A percentile compares a stretch with the other conserved stretches of the same genome.
These are phyloP conservation scores for Tenthredo amoena DNA, from an alignment of 2,888 invertebrate genomes.

Conservation along the genomic window DNA sequence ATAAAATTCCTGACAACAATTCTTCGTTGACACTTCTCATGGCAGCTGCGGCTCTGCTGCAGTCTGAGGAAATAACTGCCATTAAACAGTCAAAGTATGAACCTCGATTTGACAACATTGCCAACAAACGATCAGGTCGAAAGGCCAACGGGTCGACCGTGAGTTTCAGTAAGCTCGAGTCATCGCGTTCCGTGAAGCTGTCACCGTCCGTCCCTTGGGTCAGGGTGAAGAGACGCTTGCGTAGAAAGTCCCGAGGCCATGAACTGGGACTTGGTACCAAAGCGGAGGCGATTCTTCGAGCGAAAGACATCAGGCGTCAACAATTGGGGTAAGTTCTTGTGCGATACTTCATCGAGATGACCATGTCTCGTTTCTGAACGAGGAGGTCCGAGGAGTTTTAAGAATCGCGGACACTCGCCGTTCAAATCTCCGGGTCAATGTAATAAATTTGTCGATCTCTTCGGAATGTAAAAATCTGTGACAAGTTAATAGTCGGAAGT, in stretches of 20 bases:
- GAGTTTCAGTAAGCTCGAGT: constrained; percentile 58
- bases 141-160: constrained; percentile 54
- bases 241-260: constrained; percentile 57
- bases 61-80: constrained; percentile 4
- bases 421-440: constrained; percentile 30
- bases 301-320: constrained; percentile 2
- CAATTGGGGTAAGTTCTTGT: constrained; percentile 36
- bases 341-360: not conserved
- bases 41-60: constrained; percentile 16
- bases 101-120: not conserved
- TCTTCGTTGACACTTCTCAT: constrained; percentile 40
- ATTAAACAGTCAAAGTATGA: constrained; percentile 16
- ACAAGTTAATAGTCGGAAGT: constrained; percentile 58
- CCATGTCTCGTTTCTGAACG: not conserved
- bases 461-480: constrained; percentile 27
- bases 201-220: constrained; percentile 58
- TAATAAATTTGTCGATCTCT: not conserved
- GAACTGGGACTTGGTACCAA: constrained; percentile 26
- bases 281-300: constrained; percentile 8
- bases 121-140: not conserved
- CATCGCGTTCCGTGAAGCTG: constrained; percentile 55
- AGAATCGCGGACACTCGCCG: not conserved
- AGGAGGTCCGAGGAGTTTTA: not conserved
- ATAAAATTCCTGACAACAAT: constrained; percentile 21
- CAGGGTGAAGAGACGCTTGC: constrained; percentile 57